Conservation (phyloP, 2,888 invertebrate genomes). For the Idaea biselata region DNA sequence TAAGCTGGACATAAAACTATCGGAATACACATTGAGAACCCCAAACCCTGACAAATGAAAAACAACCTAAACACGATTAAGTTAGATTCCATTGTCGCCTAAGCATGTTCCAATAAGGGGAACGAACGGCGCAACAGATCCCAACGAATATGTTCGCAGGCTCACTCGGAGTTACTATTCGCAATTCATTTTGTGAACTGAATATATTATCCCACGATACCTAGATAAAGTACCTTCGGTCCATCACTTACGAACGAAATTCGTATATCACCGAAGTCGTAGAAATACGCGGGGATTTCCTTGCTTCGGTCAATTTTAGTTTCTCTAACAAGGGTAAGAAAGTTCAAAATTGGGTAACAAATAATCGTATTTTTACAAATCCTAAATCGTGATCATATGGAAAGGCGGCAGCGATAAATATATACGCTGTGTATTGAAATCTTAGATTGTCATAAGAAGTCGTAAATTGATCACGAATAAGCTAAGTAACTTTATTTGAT, state of each 20-base stretch:
- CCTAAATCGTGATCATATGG: conserved; percentile 70
- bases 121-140: conserved; percentile 75
- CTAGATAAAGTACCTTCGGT: conserved; percentile 58
- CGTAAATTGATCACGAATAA: conserved; percentile 60
- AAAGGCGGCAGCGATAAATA: conserved; percentile 66
- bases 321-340: conserved; percentile 40
- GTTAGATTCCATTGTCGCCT: conserved; percentile 57
- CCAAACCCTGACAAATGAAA: conserved; percentile 48
- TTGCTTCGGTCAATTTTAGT: conserved; percentile 44
- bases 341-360: conserved; percentile 42
- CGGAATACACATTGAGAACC: conserved; percentile 54
- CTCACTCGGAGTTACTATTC: conserved; percentile 79
- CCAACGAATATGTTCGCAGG: conserved; percentile 77
- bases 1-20: conserved; percentile 63
- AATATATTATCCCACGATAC: conserved; percentile 69
- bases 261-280: conserved; percentile 48
- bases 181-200: conserved; percentile 80
- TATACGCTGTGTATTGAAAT: conserved; percentile 74
- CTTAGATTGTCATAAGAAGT: conserved; percentile 68
- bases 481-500: conserved; percentile 55
- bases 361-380: conserved; percentile 59
- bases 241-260: conserved; percentile 52
- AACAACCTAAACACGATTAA: conserved; percentile 57
- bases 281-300: conserved; percentile 61
- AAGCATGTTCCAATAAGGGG: conserved; percentile 66